These are phyloP conservation scores for Leiothrix lutea DNA, from an alignment of 2,113 vertebrate species.

Conservation along the genomic window DNA sequence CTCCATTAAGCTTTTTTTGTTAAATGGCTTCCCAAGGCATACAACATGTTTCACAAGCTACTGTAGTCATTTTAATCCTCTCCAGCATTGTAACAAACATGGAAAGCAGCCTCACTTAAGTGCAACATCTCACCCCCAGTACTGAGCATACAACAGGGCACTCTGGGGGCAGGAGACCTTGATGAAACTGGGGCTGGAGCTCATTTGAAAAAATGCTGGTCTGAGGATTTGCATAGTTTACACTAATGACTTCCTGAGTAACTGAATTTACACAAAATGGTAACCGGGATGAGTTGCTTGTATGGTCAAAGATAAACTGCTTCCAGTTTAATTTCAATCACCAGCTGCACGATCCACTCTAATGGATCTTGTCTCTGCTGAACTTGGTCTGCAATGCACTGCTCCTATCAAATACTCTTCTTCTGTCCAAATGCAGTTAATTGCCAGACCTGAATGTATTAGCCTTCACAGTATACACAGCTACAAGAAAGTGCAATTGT, in stretches of 20 bases:
- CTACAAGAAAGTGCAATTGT: not conserved
- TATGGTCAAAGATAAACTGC: not conserved
- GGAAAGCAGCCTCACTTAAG: not conserved
- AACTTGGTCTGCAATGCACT: not conserved
- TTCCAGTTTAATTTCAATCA: not conserved
- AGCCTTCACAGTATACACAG: not conserved
- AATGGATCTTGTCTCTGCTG: not conserved
- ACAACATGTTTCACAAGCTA: not conserved
- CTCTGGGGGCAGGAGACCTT: not conserved
- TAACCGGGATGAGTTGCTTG: not conserved
- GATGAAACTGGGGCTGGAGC: not conserved
- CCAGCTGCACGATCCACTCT: not conserved
- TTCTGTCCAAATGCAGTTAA: not conserved
- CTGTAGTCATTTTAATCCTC: not conserved
- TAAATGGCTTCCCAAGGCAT: not conserved
- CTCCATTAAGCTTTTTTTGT: not conserved
- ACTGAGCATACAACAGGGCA: not conserved
- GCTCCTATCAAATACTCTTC: not conserved
- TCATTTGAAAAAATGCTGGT: not conserved
- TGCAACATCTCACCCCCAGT: not conserved
- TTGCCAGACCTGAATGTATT: not conserved
- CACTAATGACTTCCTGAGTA: not conserved
- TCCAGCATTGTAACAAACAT: not conserved
- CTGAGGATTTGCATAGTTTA: not conserved
- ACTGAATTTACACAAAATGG: not conserved